These are phyloP conservation scores for Hydrotaea cyrtoneurina DNA, from an alignment of 2,888 invertebrate genomes.

Conservation along the genomic window DNA sequence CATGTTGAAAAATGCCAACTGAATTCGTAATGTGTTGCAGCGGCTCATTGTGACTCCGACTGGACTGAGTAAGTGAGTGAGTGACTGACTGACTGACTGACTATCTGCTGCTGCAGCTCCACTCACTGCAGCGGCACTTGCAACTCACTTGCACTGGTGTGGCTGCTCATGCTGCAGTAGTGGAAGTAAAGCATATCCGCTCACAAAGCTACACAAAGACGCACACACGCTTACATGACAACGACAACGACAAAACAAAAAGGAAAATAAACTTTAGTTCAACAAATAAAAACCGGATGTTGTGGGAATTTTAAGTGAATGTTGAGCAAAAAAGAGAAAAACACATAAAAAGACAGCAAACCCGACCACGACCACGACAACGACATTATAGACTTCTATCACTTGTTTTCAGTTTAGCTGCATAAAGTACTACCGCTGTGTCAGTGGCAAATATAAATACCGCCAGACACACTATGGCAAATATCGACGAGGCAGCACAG, in stretches of 20 bases:
- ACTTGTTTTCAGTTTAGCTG: conserved; percentile 43
- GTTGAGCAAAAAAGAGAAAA: conserved; percentile 28
- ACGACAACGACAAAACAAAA: conserved; percentile 22
- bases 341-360: conserved; percentile 36
- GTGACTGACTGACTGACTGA: conserved; percentile 7
- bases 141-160: conserved; percentile 34
- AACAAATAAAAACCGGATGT: conserved; percentile 67
- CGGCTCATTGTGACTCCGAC: background rate
- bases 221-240: background rate
- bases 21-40: conserved; percentile 13
- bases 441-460: conserved; percentile 21
- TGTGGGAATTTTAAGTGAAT: conserved; percentile 66
- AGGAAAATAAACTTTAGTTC: conserved; percentile 44
- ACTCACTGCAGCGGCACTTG: background rate
- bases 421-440: conserved; percentile 21
- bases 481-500: background rate
- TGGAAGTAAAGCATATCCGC: conserved; percentile 67
- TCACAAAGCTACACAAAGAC: background rate
- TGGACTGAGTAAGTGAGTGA: background rate
- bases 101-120: background rate
- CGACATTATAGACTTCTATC: conserved; percentile 48
- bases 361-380: conserved; percentile 15
- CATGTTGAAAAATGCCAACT: conserved; percentile 11
- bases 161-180: conserved; percentile 48
- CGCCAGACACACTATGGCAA: background rate